Base-by-base conservation (phyloP, 92 coral and sea anemone genomes). In the Palythoa grandiflora region DNA sequence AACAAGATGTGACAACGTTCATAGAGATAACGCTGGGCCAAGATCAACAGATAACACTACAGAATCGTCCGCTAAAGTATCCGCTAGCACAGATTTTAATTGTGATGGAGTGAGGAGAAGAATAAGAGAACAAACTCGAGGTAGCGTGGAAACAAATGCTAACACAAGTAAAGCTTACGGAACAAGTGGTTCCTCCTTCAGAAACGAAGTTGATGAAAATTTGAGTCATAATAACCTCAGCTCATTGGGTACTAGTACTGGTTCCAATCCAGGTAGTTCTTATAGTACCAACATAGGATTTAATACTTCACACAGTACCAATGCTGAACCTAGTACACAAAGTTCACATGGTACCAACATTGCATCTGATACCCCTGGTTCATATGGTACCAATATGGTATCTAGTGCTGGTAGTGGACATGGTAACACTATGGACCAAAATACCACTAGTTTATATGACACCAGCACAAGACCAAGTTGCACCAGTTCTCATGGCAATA, bases 101-200 rank as follows among this genome's bases (percentile, higher is more conserved):
- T 13, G 44, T 3, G 60, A 80, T 1, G 85, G 75, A 6, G 73
- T 65, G 15, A 80, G 39, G 55, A 79, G 55, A 61, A 80, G 85
- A 20, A 21, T 5, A 65, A 52, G 39, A 63, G 61, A 70, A 17
- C 75, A 65, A 63, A 5, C 28, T 37, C 38, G 9, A 39, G 8
- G 59, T 50, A 44, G 74, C 20, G 5, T 10, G 40, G 39, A 68
- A 36, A 21, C 39, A 21, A 68, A 9, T 2, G 35, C 73, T 68
- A 17, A 1, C 38, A 79, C 71, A n/a, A 75, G 68, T 60, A 75
- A 44, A 10, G 16, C 20, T 21, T 3, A 36, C 39, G 20, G 53
- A 73, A 73, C 54, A 73, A 38, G 1, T 16, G 19, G 11, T 73
- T 21, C 37, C 11, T 16, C 78, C 13, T 16, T 21, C 53, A 44